Evolutionary conservation across 2,113 vertebrate species (phyloP).

Genomic region (Galemys pyrenaicus): DNA sequence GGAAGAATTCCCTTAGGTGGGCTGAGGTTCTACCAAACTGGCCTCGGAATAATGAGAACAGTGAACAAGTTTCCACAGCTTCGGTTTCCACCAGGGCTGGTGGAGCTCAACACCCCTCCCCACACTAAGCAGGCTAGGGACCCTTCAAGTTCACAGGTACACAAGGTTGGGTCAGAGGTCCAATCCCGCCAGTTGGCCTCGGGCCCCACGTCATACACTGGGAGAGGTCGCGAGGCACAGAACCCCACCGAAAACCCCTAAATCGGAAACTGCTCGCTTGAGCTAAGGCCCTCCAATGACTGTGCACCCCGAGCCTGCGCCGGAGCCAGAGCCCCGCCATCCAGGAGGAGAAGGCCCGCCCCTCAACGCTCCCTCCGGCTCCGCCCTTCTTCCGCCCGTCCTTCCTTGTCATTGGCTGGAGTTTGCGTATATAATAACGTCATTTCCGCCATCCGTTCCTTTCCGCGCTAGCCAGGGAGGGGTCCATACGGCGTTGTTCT

Average conservation of each 20-base stretch:
- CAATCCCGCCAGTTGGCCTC: accelerated
- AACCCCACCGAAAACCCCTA: accelerated
- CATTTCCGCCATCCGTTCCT: accelerated
- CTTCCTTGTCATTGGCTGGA: conserved; percentile 68
- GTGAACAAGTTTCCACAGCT: background rate
- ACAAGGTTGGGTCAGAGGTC: too few relatives aligned
- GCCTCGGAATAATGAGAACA: background rate
- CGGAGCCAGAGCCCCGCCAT: background rate
- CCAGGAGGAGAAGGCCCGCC: background rate
- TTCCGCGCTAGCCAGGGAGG: conserved; percentile 81
- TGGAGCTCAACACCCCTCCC: background rate
- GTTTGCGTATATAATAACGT: conserved; percentile 73
- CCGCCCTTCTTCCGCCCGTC: background rate
- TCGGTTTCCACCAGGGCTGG: background rate
- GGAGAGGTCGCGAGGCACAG: accelerated
- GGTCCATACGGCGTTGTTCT: conserved; percentile 92
- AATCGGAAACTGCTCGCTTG: accelerated
- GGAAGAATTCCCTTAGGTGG: background rate
- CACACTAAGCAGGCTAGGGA: too few relatives aligned
- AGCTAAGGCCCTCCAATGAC: accelerated
- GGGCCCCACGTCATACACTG: accelerated
- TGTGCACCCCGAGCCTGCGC: background rate
- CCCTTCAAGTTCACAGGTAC: background rate
- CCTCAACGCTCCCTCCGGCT: accelerated
- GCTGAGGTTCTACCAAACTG: background rate